These are phyloP conservation scores for Luidia sarsii DNA, from an alignment of 53 echinoderm and acorn worm species.

Conservation along the genomic window DNA sequence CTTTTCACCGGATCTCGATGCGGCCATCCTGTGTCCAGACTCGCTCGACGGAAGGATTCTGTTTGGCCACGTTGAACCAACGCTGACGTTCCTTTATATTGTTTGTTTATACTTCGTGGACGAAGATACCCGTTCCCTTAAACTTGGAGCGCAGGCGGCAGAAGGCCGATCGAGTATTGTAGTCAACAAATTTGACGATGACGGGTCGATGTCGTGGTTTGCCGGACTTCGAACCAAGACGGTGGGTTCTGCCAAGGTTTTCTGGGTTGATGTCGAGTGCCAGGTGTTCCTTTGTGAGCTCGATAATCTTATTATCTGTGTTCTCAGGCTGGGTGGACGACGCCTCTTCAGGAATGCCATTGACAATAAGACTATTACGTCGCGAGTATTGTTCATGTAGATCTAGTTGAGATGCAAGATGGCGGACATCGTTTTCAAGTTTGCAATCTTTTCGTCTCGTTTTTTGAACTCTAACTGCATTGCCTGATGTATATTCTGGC, in stretches of 20 bases:
- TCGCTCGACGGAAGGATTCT: no score
- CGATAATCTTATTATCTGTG: background rate
- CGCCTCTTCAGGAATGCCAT: no score
- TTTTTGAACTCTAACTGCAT: no score
- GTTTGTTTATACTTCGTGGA: conserved; percentile 53
- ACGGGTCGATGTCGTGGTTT: background rate
- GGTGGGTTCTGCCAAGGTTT: conserved; percentile 26
- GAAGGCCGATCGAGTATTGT: background rate
- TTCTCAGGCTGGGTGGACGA: conserved; percentile 11
- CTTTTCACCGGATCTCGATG: background rate
- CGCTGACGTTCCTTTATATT: conserved; percentile 5
- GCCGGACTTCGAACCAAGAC: background rate
- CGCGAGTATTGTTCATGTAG: no score
- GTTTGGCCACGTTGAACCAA: no score
- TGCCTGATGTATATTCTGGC: conserved; percentile 5
- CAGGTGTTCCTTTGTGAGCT: conserved; percentile 4
- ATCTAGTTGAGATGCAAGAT: no score
- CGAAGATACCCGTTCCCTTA: conserved; percentile 19
- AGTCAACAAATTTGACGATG: conserved; percentile 9
- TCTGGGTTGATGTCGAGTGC: background rate
- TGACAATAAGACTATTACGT: no score
- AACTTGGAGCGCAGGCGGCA: conserved; percentile 9
- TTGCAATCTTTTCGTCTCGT: background rate
- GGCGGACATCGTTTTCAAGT: conserved; percentile 11
- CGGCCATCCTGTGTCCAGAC: conserved; percentile 33